A percentile compares a stretch with the other conserved stretches of the same genome.
These are phyloP conservation scores for Ridgeia piscesae DNA, from an alignment of 1,140 invertebrate genomes.

Conservation along the genomic window DNA sequence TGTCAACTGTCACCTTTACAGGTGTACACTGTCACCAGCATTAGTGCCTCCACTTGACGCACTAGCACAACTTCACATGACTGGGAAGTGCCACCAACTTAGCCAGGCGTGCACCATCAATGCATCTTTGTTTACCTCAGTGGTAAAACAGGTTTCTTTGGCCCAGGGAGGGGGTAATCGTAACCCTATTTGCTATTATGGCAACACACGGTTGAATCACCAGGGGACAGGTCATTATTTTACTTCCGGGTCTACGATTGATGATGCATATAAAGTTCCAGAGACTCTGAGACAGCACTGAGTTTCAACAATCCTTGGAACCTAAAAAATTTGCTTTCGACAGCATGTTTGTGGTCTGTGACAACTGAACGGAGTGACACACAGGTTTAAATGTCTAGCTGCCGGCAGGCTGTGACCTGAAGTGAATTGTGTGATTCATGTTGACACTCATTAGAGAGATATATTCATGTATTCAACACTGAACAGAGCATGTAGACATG, in stretches of 20 bases:
- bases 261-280: no score
- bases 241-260: no score
- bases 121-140: neutral
- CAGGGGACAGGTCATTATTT: no score
- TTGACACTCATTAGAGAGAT: no score
- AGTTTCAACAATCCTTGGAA: no score
- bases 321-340: no score
- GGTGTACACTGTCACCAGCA: neutral
- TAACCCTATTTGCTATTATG: neutral
- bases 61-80: neutral
- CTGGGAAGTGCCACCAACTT: neutral
- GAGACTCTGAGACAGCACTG: no score
- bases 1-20: conserved; percentile 16
- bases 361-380: no score
- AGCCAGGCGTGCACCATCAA: neutral
- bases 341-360: no score
- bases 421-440: no score
- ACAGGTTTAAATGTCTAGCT: no score
- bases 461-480: neutral
- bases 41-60: neutral
- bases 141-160: neutral
- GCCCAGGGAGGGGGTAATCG: neutral
- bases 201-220: conserved; percentile 1
- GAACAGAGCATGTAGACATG: neutral
- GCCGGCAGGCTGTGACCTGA: no score